phyloP scores from a whole-genome alignment of 2,888 invertebrate species.

The Pammene fasciana region DNA sequence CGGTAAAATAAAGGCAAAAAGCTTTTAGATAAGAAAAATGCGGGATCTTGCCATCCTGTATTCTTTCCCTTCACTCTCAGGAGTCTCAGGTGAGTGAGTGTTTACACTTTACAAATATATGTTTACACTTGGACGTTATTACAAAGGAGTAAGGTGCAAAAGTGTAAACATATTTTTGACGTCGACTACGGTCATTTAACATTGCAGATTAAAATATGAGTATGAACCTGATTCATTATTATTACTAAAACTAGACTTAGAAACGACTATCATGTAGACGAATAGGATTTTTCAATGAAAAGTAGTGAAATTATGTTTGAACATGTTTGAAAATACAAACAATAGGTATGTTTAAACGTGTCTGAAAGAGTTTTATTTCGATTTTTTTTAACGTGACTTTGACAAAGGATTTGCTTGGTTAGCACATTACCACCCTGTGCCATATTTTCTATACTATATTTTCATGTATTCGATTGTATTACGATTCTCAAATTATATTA shows the following conservation, averaged over 20 bases:
- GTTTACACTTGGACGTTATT: too few relatives aligned
- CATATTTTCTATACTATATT: slow-evolving; percentile 20
- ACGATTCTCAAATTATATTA: slow-evolving; percentile 32
- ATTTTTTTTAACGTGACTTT: background rate
- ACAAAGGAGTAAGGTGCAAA: background rate
- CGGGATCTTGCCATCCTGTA: too few relatives aligned
- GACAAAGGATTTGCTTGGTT: background rate
- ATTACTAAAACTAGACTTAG: slow-evolving; percentile 24
- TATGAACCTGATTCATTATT: slow-evolving; percentile 16
- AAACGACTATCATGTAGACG: background rate
- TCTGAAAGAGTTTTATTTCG: background rate
- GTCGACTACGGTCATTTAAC: background rate
- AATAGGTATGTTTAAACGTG: too few relatives aligned
- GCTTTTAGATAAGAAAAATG: too few relatives aligned
- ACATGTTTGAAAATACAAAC: too few relatives aligned
- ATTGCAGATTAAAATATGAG: slow-evolving; percentile 19
- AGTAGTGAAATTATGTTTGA: too few relatives aligned
- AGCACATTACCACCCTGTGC: slow-evolving; percentile 26
- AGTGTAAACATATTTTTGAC: background rate
- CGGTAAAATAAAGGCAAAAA: too few relatives aligned
- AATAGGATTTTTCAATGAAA: background rate
- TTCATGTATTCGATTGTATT: slow-evolving; percentile 37
- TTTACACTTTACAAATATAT: too few relatives aligned
- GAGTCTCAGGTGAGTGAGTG: too few relatives aligned
- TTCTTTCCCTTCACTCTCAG: too few relatives aligned